Evolutionary conservation across 2,797 vertebrate genomes (phyloP), one percentile per base, ranked within the genome.

Genomic region (Tamandua tetradactyla): DNA sequence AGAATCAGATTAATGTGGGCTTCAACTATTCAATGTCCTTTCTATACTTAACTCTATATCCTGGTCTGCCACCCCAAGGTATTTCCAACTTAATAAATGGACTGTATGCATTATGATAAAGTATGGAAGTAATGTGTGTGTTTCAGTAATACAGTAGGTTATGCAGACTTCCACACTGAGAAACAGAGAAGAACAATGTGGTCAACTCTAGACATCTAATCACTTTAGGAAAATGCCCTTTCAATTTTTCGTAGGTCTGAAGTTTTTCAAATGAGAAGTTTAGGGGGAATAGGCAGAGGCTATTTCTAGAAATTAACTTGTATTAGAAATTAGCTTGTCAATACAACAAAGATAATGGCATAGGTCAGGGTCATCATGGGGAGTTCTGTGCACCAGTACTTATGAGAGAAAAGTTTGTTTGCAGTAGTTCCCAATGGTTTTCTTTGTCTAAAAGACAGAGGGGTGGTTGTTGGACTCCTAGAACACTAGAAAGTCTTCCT

Each of bases 1-100:
- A 94, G 90, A 93, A 83, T 49, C n/a, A 23, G 7, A 22, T 76
- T 40, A 64, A 66, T 52, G 18, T 92, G 30, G 11, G 11, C 69
- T 69, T 47, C 40, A 87, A 18, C 30, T 18, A 10, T 57, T 44
- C 12, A 23, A 14, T 57, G 15, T 85, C 7, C 66, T 5, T 7
- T 30, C 3, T 8, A 59, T 61, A 68, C 17, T 86, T 66, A 47
- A 49, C 40, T 15, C 22, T 30, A 44, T 66, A 55, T 44, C 9
- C 4, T 25, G 18, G 6, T 20, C 37, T 35, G 4, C 52, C 44
- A 59, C 23, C 12, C 35, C 35, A 62, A 13, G 11, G 25, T 37
- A 57, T 40, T 30, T 55, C 52, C 44, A 35, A 35, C 37, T 82
- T 79, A 32, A 40, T 15, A n/a, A 8, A 10, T n/a, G 47, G 27